These are phyloP conservation scores for Psittacula derbiana DNA, from an alignment of 2,797 vertebrate genomes.

Conservation along the genomic window DNA sequence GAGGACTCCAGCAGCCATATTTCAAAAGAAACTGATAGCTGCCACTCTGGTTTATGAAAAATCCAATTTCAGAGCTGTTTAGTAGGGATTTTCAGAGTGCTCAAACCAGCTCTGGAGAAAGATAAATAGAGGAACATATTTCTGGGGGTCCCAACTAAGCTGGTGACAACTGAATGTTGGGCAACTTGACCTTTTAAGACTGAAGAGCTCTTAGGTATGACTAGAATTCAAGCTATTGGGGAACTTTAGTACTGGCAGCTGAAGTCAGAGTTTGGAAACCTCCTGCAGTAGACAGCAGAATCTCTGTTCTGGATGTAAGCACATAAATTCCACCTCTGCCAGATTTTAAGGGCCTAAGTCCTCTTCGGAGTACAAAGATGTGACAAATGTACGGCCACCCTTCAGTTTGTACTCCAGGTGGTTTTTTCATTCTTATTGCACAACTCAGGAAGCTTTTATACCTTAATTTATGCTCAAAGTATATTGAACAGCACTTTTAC, in stretches of 20 bases:
- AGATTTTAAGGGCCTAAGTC: background rate
- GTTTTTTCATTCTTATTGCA: background rate
- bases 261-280: background rate
- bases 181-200: background rate
- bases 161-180: background rate
- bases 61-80: background rate
- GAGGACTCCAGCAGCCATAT: background rate
- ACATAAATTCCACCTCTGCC: background rate
- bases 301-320: background rate
- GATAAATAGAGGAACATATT: background rate
- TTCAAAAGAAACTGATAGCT: constrained; percentile 7
- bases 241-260: background rate
- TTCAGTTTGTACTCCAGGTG: background rate
- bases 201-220: background rate
- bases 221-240: background rate
- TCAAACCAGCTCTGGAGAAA: background rate
- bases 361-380: background rate
- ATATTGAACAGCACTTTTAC: background rate
- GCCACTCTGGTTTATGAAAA: constrained; percentile 5
- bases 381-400: background rate
- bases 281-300: background rate
- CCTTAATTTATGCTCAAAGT: background rate
- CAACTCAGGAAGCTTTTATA: background rate
- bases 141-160: background rate
- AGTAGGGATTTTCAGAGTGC: background rate